Base-by-base conservation (phyloP, 2,113 vertebrate genomes). In the Euleptes europaea region DNA sequence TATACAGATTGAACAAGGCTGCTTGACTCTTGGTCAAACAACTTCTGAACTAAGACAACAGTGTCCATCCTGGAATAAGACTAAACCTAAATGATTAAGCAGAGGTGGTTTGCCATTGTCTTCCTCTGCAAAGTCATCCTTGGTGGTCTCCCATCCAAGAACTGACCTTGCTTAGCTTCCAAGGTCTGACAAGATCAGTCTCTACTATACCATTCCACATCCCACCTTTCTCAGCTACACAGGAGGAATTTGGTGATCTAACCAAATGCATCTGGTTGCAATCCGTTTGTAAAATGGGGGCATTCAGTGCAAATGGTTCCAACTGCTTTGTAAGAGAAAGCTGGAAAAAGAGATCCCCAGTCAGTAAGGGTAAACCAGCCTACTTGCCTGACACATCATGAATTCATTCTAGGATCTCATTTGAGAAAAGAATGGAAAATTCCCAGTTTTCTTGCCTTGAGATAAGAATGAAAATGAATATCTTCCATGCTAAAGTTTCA, bases 401-500 rank as follows among this genome's bases (percentile, higher is more conserved):
- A 72, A 63, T 79, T 49, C 77, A 49, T 19, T 13, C 51, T 47
- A 63, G n/a, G 21, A 21, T 54, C 42, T 72, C 21, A 47, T 38
- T 23, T n/a, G 17, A 35, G 66, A 79, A 33, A 38, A 47, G n/a
- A 80, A 73, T 54, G 63, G 73, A 51, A 33, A n/a, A 86, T 21
- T 12, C 79, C 74, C 57, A 84, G 19, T 88, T 83, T 78, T 28
- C 84, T 69, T 42, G 73, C 74, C 74, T 84, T 67, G 4, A 42
- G 83, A 74, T 44, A 76, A 31, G 10, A 31, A 51, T 13, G 23
- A 54, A 19, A 54, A 57, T 31, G 79, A 85, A n/a, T 67, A 31
- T 87, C 42, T 80, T 81, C 72, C 80, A 78, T 87, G 54, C 40
- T 91, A 75, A n/a, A 51, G 5, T 51, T 82, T 77, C 83, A 90